Base-by-base conservation (phyloP, 2,888 invertebrate genomes). In the Eupithecia abbreviata region DNA sequence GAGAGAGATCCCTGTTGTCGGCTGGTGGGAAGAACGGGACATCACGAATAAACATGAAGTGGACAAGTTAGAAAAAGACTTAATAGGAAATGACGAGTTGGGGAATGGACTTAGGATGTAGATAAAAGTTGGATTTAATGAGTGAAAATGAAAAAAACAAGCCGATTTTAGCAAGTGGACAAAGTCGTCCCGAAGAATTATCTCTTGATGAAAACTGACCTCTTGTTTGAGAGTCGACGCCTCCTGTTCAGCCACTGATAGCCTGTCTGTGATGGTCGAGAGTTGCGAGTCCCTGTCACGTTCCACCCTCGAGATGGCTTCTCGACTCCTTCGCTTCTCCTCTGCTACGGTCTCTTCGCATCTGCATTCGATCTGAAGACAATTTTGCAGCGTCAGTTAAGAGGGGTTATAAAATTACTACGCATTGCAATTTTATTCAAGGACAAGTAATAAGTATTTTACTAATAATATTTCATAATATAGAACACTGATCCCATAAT, bases 271-370 rank as follows among this genome's bases (percentile, higher is more conserved):
- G 79, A 95, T 89, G 5, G 91, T 90, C 0, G 90, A 83, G n/a
- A 95, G 87, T 81, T 95, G 95, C 18, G 93, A 87, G 81, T 95
- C 95, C 1, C 95, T 97, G 90, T 99, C 99, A 55, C 98, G 96
- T 87, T 99, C 98, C 71, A 98, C 96, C 72, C 98, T 96, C 41
- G 97, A 95, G 84, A 98, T 96, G 75, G 97, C 96, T 85, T 99
- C 99, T 80, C 98, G 96, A 88, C 98, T 97, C 81, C 98, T 96
- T 84, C 97, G 96, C 91, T 98, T 98, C 88, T 99, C 99, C 82
- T 98, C 98, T 67, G 96, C 96, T 81, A 97, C 92, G 76, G 96
- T 96, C 85, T 97, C 97, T 83, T 97, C 97, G 82, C 97, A 96
- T 79, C 97, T 96, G 82, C 97, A 94, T 90, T 98, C 98, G 84